Conservation (phyloP, 2,113 vertebrate species). For the mouse (Mus musculus) region DNA sequence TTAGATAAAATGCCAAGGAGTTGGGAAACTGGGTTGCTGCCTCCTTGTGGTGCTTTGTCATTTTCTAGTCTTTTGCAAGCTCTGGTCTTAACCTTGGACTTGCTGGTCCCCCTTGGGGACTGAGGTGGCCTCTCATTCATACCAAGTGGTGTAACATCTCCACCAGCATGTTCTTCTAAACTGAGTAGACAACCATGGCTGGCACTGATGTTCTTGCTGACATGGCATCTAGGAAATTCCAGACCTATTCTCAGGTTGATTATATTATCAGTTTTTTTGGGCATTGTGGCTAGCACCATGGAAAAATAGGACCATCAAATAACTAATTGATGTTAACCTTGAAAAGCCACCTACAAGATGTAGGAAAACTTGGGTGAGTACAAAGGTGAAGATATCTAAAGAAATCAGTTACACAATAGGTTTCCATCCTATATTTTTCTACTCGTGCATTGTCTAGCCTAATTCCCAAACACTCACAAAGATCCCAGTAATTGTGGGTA, state of each 20-base stretch:
- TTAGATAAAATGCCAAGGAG: not conserved
- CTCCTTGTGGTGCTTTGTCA: not conserved
- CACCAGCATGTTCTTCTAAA: not conserved
- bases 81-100: not conserved
- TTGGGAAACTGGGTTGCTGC: not conserved
- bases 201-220: not conserved
- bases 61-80: not conserved
- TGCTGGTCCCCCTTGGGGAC: not conserved
- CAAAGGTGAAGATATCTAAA: not conserved
- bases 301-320: not conserved
- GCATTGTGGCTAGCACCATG: not conserved
- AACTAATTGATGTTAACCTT: not conserved
- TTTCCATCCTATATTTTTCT: not conserved
- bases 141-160: not conserved
- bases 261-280: not conserved
- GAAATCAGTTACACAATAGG: not conserved
- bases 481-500: rapidly evolving
- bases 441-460: rapidly evolving
- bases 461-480: not conserved
- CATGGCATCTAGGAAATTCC: not conserved
- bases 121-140: not conserved
- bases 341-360: not conserved
- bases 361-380: not conserved
- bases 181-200: no score
- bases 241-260: not conserved